Percentiles rank a stretch among this genome's conserved stretches.
Conservation (phyloP, 2,888 invertebrate genomes). For the Agrotis ipsilon region DNA sequence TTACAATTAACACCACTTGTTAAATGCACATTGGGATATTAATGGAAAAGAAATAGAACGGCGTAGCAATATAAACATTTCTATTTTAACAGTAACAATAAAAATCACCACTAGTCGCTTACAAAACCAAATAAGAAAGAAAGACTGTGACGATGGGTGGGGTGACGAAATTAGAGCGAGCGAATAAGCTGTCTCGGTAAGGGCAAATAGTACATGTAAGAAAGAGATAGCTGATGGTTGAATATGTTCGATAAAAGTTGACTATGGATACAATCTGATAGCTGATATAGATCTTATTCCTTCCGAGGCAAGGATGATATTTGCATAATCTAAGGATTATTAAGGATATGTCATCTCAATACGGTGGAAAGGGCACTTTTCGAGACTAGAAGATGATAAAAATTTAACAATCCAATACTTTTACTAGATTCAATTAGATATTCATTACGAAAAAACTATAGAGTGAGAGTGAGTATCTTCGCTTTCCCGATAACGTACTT, state of each 20-base stretch:
- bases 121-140: slow-evolving; percentile 76
- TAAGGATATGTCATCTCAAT: slow-evolving; percentile 11
- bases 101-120: slow-evolving; percentile 69
- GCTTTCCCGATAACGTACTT: not conserved
- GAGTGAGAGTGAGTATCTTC: not conserved
- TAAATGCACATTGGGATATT: slow-evolving; percentile 20
- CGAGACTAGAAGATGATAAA: slow-evolving; percentile 1
- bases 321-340: slow-evolving; percentile 7
- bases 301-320: accelerated
- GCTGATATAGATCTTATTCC: slow-evolving; percentile 29
- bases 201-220: slow-evolving; percentile 42
- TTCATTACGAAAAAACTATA: not conserved
- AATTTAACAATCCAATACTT: not conserved
- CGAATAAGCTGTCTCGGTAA: slow-evolving; percentile 60
- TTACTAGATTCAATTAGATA: not conserved
- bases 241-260: slow-evolving; percentile 74
- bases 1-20: slow-evolving; percentile 32
- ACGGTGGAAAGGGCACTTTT: slow-evolving; percentile 16
- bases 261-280: slow-evolving; percentile 39
- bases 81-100: slow-evolving; percentile 52
- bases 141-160: slow-evolving; percentile 75
- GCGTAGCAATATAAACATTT: slow-evolving; percentile 24
- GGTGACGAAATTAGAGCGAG: slow-evolving; percentile 75
- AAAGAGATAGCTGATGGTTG: slow-evolving; percentile 76
- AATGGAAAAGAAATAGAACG: slow-evolving; percentile 17